Evolutionary conservation across 2,888 invertebrate genomes (phyloP), one percentile per base, ranked within the genome.

Genomic region (Dryadula phaetusa): DNA sequence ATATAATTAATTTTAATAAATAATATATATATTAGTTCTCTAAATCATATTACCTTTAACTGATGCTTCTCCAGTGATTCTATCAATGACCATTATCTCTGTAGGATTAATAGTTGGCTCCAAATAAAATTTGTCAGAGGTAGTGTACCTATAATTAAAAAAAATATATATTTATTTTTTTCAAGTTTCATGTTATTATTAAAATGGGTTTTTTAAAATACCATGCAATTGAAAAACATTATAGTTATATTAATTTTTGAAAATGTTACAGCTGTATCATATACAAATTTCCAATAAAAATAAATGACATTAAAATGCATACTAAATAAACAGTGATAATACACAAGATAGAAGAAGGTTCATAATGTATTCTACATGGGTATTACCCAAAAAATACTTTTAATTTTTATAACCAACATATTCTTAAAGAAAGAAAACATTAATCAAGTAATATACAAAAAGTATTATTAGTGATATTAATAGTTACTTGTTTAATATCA

Each of bases 81-180:
- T 94, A 84, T 99, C 98, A 77, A 99, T 97, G 62, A 97, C 94
- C 76, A 99, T 91, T 67, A 98, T 87, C 83, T 97, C 96, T 76
- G 94, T 95, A 20, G 95, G 94, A 74, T 95, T 94, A 56, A 94
- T 94, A 72, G 95, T 95, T 14, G 98, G 97, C 86, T 98, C 97
- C 75, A 98, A 94, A 80, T 96, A 97, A 87, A 98, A 98, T 84
- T 96, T 97, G 78, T 98, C 98, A 61, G 96, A 95, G n/a, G 98
- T 97, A 73, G 95, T 95, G 78, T 97, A 97, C 76, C 97, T 97
- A 79, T 67, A 93, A 92, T 74, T 62, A 63, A 62, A 42, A 3
- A 34, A 18, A 34, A 34, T 37, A 12, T 37, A n/a, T n/a, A n/a
- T n/a, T n/a, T n/a, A n/a, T n/a, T n/a, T n/a, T n/a, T n/a, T n/a